phyloP scores from a whole-genome alignment of 2,113 vertebrate species.

The Haliaeetus leucogaster region DNA sequence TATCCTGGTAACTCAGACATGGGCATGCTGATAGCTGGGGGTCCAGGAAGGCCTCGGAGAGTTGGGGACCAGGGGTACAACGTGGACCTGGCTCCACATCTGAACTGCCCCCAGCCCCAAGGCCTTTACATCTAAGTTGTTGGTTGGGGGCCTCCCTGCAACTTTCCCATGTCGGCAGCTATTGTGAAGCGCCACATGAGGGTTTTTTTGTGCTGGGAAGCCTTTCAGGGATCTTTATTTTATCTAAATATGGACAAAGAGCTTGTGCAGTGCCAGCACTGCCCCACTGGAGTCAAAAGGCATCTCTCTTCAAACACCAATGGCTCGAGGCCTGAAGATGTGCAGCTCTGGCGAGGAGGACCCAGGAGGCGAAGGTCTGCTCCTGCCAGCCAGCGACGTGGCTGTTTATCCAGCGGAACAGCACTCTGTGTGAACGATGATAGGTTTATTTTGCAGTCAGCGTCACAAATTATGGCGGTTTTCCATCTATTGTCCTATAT shows the following conservation, averaged over 20 bases:
- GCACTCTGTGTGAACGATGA: background rate
- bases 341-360: background rate
- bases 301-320: background rate
- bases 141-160: background rate
- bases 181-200: background rate
- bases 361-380: background rate
- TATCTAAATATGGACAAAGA: constrained; percentile 53
- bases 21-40: background rate
- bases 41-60: background rate
- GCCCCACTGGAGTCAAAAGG: constrained; percentile 13
- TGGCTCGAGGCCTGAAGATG: background rate
- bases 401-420: constrained; percentile 33
- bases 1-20: background rate
- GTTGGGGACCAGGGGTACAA: background rate
- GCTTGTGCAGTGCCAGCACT: background rate
- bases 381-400: background rate
- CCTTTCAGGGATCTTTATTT: constrained; percentile 22
- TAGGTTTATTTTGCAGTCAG: constrained; percentile 48
- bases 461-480: constrained; percentile 43
- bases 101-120: background rate
- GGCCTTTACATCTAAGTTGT: background rate
- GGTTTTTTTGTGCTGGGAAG: background rate
- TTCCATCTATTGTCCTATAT: constrained; percentile 62
- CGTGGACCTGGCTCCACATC: background rate
- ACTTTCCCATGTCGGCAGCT: constrained; percentile 27